phyloP scores from a whole-genome alignment of 2,797 vertebrate species.

The Ptychobarbus kaznakovi region DNA sequence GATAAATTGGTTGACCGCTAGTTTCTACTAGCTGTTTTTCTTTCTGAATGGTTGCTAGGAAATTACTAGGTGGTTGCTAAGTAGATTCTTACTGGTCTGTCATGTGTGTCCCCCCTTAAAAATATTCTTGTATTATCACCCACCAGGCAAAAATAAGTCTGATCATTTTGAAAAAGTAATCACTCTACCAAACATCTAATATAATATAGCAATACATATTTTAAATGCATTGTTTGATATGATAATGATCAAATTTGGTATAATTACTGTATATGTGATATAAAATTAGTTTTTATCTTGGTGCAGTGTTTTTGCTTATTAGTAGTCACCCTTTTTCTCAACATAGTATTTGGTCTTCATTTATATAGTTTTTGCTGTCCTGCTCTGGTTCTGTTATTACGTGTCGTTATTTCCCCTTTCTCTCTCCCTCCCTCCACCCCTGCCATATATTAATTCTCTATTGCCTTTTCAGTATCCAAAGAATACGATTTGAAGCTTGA shows the following conservation, averaged over 20 bases:
- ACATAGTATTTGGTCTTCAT: neutral
- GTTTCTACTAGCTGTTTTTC: neutral
- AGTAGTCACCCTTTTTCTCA: neutral
- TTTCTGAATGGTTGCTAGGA: no score
- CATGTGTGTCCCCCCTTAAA: no score
- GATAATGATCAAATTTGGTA: neutral
- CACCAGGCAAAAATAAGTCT: neutral
- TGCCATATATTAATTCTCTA: slow-evolving; percentile 60
- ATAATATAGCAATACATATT: no score
- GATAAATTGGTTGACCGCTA: neutral
- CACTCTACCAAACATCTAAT: no score
- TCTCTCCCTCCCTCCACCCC: slow-evolving; percentile 50
- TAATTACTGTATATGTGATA: neutral
- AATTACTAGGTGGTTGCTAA: no score
- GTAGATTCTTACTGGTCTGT: no score
- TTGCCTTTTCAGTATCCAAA: slow-evolving; percentile 66
- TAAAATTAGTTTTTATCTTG: neutral
- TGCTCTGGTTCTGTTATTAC: neutral
- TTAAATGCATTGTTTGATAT: neutral
- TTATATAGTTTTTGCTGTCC: slow-evolving; percentile 5
- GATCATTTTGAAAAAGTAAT: neutral
- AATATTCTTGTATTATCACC: no score
- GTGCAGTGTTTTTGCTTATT: neutral
- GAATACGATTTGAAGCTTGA: slow-evolving; percentile 83
- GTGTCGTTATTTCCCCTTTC: slow-evolving; percentile 34